A percentile compares a stretch with the other conserved stretches of the same genome.
Conservation (phyloP, 2,113 vertebrate genomes). For the Campylomormyrus numenius region DNA sequence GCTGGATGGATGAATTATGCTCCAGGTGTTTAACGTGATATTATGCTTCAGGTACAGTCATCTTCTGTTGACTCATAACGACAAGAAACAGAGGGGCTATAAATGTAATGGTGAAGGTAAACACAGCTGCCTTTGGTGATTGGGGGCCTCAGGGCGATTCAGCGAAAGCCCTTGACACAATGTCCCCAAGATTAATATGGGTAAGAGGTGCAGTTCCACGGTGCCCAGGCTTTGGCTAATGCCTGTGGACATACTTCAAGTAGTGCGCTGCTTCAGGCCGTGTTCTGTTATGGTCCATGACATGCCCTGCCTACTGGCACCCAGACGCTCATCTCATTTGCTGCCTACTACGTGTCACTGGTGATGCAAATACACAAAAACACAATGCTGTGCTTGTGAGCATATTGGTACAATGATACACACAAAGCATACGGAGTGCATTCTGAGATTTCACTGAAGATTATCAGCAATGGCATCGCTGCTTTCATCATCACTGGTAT, state of each 20-base stretch:
- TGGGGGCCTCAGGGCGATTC: not conserved
- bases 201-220: conserved; percentile 17
- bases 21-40: not conserved
- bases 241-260: not conserved
- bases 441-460: not conserved
- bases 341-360: not conserved
- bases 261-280: not conserved
- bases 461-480: not conserved
- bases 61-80: not conserved
- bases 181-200: not conserved
- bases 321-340: not conserved
- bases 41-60: not conserved
- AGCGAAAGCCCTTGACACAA: not conserved
- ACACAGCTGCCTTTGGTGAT: not conserved
- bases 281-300: not conserved
- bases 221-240: conserved; percentile 17
- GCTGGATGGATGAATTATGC: not conserved
- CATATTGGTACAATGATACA: not conserved
- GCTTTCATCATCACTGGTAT: conserved; percentile 5
- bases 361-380: not conserved
- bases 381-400: not conserved
- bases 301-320: not conserved
- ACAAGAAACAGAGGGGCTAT: not conserved
- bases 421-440: not conserved
- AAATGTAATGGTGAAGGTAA: not conserved